Percentiles rank a stretch among this genome's conserved stretches.
phyloP scores from a whole-genome alignment of 2,888 invertebrate species.

The Enchytraeus crypticus region DNA sequence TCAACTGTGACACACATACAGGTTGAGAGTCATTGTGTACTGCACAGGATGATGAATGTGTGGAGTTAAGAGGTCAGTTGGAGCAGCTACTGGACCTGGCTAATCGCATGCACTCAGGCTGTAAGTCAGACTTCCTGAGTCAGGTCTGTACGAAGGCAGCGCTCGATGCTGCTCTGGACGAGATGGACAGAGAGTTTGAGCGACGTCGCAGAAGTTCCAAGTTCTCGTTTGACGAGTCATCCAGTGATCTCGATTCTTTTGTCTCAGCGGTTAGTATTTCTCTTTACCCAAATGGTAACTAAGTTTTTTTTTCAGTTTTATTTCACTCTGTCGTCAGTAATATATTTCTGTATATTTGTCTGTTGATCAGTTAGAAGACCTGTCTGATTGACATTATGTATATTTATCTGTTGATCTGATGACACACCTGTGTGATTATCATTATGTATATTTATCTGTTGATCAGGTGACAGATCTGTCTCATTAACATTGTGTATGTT shows the following conservation, averaged over 20 bases:
- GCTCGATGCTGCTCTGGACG: slow-evolving; percentile 20
- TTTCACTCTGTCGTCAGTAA: no score
- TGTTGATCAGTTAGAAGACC: no score
- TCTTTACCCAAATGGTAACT: neutral
- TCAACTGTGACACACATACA: no score
- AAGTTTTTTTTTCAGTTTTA: neutral
- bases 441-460: no score
- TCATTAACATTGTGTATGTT: no score
- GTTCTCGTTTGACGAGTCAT: slow-evolving; percentile 25
- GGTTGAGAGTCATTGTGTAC: no score
- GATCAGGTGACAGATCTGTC: no score
- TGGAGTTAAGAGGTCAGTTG: slow-evolving; percentile 57
- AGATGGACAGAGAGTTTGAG: slow-evolving; percentile 27
- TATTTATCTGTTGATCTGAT: no score
- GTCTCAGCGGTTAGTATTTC: slow-evolving; percentile 85
- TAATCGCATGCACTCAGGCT: slow-evolving; percentile 56
- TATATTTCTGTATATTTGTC: no score
- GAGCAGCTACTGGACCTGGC: slow-evolving; percentile 73
- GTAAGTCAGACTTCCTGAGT: slow-evolving; percentile 9
- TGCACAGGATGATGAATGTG: slow-evolving; percentile 37
- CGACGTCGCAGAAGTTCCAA: slow-evolving; percentile 9
- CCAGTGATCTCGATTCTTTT: slow-evolving; percentile 66
- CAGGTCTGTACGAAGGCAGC: slow-evolving; percentile 19
- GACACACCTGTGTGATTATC: no score
- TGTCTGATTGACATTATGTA: no score